Evolutionary conservation across 2,113 vertebrate species (phyloP), one percentile per base, ranked within the genome.

Genomic region (Alethe diademata): DNA sequence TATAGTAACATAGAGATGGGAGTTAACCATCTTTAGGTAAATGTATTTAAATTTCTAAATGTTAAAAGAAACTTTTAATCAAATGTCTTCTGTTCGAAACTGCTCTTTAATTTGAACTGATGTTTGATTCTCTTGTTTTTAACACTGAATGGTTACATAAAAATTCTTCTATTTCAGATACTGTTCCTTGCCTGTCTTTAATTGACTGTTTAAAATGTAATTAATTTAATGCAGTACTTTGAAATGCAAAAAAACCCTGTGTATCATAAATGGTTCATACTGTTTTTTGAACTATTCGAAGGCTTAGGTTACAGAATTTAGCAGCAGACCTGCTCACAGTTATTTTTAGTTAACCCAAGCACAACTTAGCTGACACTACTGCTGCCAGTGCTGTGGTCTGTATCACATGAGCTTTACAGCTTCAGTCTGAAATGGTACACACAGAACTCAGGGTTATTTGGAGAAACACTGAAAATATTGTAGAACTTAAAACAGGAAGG

Each of bases 31-130:
- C 97, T 97, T 95, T 98, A 98, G 97, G 86, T 94, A 96, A 97
- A 97, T 96, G 96, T 92, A 95, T 98, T 98, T 98, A 98, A 98
- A 98, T 98, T 98, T 98, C 95, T 97, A 98, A 97, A 96, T 98
- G 98, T 97, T 97, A 93, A 96, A 91, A 95, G 90, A 97, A 97
- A 91, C 97, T 98, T 98, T 92, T 97, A 98, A 97, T 97, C 95
- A 90, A 95, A 97, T 96, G 97, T 97, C 97, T 94, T 89, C 89
- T 91, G 92, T 98, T 97, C 33, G 62, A 97, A 97, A 97, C 95
- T 75, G 90, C 58, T 95, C 90, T 96, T 84, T 94, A 45, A 88
- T 95, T 97, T 93, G 91, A 88, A 83, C 71, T 93, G 87, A 93
- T 84, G 93, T 95, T 95, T 96, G 83, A 94, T 92, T 93, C 82